Base-by-base conservation (phyloP, 2,888 invertebrate genomes). In the Tenthredo livida region DNA sequence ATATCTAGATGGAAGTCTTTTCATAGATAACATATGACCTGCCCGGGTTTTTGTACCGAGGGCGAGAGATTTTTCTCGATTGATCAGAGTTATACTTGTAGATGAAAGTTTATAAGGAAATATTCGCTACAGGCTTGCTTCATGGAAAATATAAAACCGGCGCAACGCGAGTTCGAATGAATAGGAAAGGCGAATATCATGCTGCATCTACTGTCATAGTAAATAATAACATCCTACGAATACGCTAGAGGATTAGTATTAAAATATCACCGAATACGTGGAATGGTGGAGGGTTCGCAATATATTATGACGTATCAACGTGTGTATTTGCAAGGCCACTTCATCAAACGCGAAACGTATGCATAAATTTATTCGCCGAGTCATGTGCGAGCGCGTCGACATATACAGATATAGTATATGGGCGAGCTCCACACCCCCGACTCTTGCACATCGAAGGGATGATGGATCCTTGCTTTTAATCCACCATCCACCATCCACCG, bases 401-500 rank as follows among this genome's bases (percentile, higher is more conserved):
- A 21, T 61, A 50, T 40, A 25, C 29, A 15, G 80, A 21, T 37
- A 40, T 37, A 58, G 21, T 37, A 58, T 61, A 33, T 80, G 25
- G 3, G 37, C 21, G 15, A 21, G 61, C 21, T 40, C 5, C 6
- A 80, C 15, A 37, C 33, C 61, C 80, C 78, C 58, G 58, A 21
- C 80, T 80, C 61, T 80, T 40, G 80, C 80, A 80, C 80, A 80
- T 80, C 80, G 80, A 80, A 80, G 61, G 61, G 80, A 80, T 80
- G 80, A 80, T 80, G 80, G 80, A 80, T 80, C 80, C 80, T 80
- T 80, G 80, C 80, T 80, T 80, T 80, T 80, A 80, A 80, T 80
- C 80, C 80, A 58, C 50, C 50, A 50, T 50, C 50, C 54, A 54
- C 54, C 54, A 54, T 54, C 54, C 84, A 77, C 50, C 33, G 47